Evolutionary conservation across 2,888 invertebrate genomes (phyloP).

Genomic region (Pollenia griseotomentosa): DNA sequence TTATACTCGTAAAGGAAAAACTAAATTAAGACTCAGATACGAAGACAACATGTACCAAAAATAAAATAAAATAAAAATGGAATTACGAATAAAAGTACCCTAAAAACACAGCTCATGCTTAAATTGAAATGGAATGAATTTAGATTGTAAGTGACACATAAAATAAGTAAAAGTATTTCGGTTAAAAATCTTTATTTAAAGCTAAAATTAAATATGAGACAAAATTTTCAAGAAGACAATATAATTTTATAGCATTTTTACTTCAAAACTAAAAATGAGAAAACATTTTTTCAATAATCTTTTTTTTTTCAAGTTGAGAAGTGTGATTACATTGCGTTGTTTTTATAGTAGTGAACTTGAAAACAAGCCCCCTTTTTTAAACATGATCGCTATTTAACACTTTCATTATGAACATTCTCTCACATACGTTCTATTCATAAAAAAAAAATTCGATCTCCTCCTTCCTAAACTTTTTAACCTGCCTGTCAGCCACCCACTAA

Average conservation of each 20-base stretch:
- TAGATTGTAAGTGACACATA: conserved; percentile 53
- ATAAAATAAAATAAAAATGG: neutral
- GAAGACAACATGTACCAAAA: neutral
- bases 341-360: conserved; percentile 60
- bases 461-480: neutral
- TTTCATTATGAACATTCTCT: neutral
- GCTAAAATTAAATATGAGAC: no score
- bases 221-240: no score
- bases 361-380: conserved; percentile 66
- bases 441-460: neutral
- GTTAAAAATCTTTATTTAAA: no score
- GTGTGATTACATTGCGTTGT: neutral
- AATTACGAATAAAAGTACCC: neutral
- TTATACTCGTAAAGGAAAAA: neutral
- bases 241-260: no score
- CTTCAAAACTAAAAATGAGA: no score
- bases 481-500: conserved; percentile 1
- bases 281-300: neutral
- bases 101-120: conserved; percentile 15
- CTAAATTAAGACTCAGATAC: conserved; percentile 16
- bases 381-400: conserved; percentile 17
- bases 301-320: neutral
- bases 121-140: conserved; percentile 33
- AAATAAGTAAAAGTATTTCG: conserved; percentile 11
- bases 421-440: conserved; percentile 9